Conservation (phyloP, 2,797 vertebrate genomes). For the Limnodromus scolopaceus region DNA sequence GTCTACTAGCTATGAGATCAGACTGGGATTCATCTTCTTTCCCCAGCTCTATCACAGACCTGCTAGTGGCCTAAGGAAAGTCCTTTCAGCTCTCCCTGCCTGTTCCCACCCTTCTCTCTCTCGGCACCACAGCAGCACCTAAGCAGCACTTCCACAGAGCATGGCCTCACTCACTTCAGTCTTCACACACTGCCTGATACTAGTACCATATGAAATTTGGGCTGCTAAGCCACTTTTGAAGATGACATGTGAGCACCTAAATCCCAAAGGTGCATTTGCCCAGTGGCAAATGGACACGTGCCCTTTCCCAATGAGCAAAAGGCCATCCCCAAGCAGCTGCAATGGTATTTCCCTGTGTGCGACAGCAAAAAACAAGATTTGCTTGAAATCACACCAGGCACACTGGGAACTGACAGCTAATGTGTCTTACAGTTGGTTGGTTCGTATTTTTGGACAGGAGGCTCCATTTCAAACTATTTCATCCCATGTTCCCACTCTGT, state of each 20-base stretch:
- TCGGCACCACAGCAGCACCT: neutral
- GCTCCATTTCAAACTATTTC: conserved; percentile 34
- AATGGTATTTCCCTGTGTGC: neutral
- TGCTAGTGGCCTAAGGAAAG: neutral
- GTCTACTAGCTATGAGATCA: neutral
- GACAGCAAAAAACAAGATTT: neutral
- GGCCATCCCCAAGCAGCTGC: neutral
- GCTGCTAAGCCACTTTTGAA: neutral
- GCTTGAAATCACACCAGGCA: conserved; percentile 30
- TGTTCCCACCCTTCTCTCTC: neutral
- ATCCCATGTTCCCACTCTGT: neutral
- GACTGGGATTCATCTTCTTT: neutral
- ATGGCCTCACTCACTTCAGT: fast-evolving
- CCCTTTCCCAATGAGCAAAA: neutral
- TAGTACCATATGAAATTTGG: neutral
- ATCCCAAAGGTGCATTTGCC: neutral
- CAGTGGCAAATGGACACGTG: fast-evolving
- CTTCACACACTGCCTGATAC: neutral
- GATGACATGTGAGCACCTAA: neutral
- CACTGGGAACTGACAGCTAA: conserved; percentile 42
- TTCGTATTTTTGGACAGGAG: conserved; percentile 50
- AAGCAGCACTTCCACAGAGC: fast-evolving
- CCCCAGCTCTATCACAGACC: neutral
- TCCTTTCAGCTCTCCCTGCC: neutral
- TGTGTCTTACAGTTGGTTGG: conserved; percentile 36